These are phyloP conservation scores for Schizopygopsis malacanthus DNA, from an alignment of 2,797 vertebrate species.

Conservation along the genomic window DNA sequence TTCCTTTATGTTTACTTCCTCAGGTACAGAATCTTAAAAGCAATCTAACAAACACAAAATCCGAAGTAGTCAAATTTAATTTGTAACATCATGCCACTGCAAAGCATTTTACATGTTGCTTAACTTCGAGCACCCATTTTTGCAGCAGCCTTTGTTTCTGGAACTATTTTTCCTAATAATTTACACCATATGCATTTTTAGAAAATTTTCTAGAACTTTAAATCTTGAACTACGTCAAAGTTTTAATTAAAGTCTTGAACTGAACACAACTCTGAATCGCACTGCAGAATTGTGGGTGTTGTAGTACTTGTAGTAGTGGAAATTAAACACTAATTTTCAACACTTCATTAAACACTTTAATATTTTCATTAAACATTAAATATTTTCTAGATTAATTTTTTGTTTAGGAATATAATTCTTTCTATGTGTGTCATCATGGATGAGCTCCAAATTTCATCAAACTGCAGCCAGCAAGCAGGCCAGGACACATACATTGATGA, in stretches of 20 bases:
- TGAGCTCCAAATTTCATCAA: not conserved
- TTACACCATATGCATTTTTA: not conserved
- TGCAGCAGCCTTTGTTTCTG: slow-evolving; percentile 3
- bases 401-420: not conserved
- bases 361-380: not conserved
- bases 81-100: not conserved
- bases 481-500: not conserved
- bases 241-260: not conserved
- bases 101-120: not conserved
- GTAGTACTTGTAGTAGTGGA: not conserved
- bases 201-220: not conserved
- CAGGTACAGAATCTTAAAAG: slow-evolving; percentile 78
- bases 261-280: not conserved
- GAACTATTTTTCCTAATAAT: not conserved
- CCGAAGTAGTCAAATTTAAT: not conserved
- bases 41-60: not conserved
- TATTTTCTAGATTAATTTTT: not conserved
- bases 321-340: not conserved
- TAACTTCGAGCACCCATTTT: not conserved
- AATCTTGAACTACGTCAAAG: not conserved
- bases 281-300: not conserved
- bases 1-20: slow-evolving; percentile 86
- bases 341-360: not conserved
- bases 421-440: not conserved
- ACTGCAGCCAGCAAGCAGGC: not conserved